Conservation (phyloP, 1,140 invertebrate genomes). For the Augochlora pura region DNA sequence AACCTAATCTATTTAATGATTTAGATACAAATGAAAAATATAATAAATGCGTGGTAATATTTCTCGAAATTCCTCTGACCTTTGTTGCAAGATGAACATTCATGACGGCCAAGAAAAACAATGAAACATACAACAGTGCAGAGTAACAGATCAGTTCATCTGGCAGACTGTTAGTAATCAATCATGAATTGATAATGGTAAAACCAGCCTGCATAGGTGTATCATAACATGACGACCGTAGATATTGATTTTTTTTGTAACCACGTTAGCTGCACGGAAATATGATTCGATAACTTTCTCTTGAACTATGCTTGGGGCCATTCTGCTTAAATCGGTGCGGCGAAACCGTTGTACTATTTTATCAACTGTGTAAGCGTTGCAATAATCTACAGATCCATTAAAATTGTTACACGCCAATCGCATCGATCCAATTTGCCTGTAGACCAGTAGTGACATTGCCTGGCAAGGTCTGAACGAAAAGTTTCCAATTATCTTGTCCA, state of each 20-base stretch:
- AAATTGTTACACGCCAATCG: neutral
- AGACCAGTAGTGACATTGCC: no score
- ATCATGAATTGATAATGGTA: constrained; percentile 40
- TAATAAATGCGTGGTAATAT: no score
- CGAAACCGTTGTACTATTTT: neutral
- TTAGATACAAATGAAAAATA: no score
- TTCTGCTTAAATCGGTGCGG: constrained; percentile 12
- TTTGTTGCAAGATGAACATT: no score
- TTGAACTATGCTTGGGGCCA: neutral
- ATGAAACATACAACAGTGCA: constrained; percentile 8
- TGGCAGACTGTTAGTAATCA: constrained; percentile 28
- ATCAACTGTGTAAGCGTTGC: neutral
- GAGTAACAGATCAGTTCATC: neutral
- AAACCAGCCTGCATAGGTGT: constrained; percentile 28
- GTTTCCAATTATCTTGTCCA: neutral
- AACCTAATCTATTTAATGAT: no score
- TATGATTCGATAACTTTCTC: constrained; percentile 36
- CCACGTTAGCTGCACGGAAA: neutral
- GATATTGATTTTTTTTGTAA: constrained; percentile 53
- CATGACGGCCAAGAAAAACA: neutral
- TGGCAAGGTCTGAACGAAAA: neutral
- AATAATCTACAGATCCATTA: neutral
- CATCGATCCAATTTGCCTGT: neutral
- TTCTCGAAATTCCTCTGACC: no score
- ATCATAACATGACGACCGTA: constrained; percentile 13